These are phyloP conservation scores for Hemaris fuciformis DNA, from an alignment of 2,888 invertebrate genomes.

Conservation along the genomic window DNA sequence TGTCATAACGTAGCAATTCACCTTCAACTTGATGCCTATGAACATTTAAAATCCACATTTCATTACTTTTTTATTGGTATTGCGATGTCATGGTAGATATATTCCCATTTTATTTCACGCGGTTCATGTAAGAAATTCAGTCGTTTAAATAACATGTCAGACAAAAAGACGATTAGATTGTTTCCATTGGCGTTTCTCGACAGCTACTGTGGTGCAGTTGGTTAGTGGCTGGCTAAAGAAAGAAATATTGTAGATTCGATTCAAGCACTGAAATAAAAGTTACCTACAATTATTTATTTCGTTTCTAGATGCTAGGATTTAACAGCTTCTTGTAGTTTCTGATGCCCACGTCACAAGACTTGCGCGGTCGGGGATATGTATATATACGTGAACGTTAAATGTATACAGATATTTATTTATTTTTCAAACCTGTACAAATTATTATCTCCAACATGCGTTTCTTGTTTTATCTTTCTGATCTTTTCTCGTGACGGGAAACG, in stretches of 20 bases:
- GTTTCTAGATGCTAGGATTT: too few relatives aligned
- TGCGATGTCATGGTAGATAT: slow-evolving; percentile 12
- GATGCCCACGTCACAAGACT: too few relatives aligned
- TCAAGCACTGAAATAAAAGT: too few relatives aligned
- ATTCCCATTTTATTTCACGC: slow-evolving; percentile 19
- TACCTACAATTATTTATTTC: too few relatives aligned
- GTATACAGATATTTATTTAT: neutral
- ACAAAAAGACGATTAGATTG: neutral
- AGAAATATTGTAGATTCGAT: too few relatives aligned
- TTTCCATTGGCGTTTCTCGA: neutral
- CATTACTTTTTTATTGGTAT: slow-evolving; percentile 35
- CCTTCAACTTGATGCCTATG: slow-evolving; percentile 16
- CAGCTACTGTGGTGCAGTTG: too few relatives aligned
- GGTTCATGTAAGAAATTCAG: slow-evolving; percentile 24
- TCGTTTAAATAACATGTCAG: slow-evolving; percentile 14
- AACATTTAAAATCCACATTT: slow-evolving; percentile 34
- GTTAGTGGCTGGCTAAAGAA: slow-evolving; percentile 14
- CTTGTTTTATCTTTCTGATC: neutral
- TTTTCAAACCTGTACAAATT: neutral
- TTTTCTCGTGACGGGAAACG: neutral
- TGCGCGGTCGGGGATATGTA: too few relatives aligned
- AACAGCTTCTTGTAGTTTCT: too few relatives aligned
- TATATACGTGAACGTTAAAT: neutral
- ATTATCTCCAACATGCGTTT: neutral
- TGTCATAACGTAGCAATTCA: slow-evolving; percentile 28